A percentile compares a stretch with the other conserved stretches of the same genome.
Evolutionary conservation across 2,113 vertebrate species (phyloP).

Genomic region (Corvus cornix): DNA sequence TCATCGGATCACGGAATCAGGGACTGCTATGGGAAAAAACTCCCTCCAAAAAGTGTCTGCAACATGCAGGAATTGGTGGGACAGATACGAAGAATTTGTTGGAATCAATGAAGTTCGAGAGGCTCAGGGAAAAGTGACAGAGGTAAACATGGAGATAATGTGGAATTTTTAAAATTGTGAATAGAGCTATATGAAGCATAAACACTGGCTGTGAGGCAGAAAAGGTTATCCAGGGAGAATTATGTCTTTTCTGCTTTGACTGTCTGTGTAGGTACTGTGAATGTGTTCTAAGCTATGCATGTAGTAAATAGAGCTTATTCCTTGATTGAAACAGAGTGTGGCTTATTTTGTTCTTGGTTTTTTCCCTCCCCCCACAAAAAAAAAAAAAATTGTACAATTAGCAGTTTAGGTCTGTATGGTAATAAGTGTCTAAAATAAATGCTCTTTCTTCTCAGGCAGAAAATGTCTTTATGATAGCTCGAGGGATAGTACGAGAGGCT

Average conservation of each 20-base stretch:
- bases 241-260: neutral
- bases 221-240: neutral
- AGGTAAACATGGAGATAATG: conserved; percentile 75
- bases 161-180: neutral
- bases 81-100: conserved; percentile 92
- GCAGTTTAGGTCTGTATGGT: neutral
- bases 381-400: neutral
- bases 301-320: neutral
- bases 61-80: conserved; percentile 85
- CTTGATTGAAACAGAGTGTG: neutral
- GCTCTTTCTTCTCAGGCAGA: conserved; percentile 81
- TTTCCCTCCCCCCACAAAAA: neutral
- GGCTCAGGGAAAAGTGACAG: conserved; percentile 89
- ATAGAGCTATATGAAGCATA: neutral
- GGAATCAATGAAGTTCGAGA: conserved; percentile 89
- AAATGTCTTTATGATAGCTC: conserved; percentile 91
- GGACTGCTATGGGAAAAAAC: conserved; percentile 75
- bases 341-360: neutral
- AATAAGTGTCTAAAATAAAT: neutral
- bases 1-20: conserved; percentile 71
- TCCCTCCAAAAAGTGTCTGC: conserved; percentile 66
- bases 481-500: conserved; percentile 89
- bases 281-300: neutral
- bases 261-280: neutral
- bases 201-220: neutral